Evolutionary conservation across 2,113 vertebrate genomes (phyloP).

Genomic region (Misgurnus anguillicaudatus): DNA sequence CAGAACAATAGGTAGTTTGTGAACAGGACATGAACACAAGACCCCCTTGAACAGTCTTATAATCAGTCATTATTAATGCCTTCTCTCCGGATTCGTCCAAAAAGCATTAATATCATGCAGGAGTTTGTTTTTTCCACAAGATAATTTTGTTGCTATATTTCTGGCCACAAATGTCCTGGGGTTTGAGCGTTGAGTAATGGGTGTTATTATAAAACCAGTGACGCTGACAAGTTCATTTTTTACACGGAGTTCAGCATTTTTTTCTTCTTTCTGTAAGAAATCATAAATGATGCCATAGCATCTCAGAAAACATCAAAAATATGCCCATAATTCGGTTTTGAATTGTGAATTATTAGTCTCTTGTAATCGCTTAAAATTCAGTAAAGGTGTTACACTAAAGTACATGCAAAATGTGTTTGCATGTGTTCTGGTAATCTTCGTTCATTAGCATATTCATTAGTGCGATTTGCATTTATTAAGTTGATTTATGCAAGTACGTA

Average conservation of each 20-base stretch:
- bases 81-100: conserved; percentile 3
- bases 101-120: conserved; percentile 38
- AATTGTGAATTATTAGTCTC: not conserved
- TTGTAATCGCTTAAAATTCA: not conserved
- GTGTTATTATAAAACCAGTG: conserved; percentile 37
- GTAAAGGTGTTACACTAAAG: conserved; percentile 25
- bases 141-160: conserved; percentile 45
- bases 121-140: conserved; percentile 16
- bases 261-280: not conserved
- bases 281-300: not conserved
- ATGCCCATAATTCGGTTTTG: not conserved
- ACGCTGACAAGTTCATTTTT: conserved; percentile 39
- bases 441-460: conserved; percentile 44
- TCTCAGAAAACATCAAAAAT: not conserved
- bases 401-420: conserved; percentile 1
- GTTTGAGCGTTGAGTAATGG: conserved; percentile 42
- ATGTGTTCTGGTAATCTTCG: not conserved
- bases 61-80: conserved; percentile 38
- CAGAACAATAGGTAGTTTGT: not conserved
- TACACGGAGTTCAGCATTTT: not conserved
- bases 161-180: conserved; percentile 33
- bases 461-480: conserved; percentile 34
- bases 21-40: not conserved
- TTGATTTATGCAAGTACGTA: conserved; percentile 27
- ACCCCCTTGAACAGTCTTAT: not conserved